A percentile compares a stretch with the other conserved stretches of the same genome.
Conservation (phyloP, 2,888 invertebrate species). For the Orchesellides sinensis region DNA sequence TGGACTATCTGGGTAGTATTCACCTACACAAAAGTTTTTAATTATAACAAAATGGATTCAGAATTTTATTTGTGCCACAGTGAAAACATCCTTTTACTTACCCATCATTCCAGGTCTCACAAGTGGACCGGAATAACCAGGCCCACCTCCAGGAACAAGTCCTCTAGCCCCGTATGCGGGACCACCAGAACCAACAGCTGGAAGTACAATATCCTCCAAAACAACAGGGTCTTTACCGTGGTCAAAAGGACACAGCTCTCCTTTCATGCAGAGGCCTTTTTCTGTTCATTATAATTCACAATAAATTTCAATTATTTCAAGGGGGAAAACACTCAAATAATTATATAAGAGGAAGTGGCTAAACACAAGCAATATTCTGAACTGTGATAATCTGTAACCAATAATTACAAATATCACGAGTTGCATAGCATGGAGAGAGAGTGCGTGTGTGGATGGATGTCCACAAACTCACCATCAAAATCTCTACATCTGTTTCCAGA, state of each 20-base stretch:
- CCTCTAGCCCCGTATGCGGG: constrained; percentile 44
- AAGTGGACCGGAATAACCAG: constrained; percentile 43
- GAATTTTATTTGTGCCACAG: not conserved
- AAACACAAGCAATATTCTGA: too few relatives aligned
- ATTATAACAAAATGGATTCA: too few relatives aligned
- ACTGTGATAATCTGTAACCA: too few relatives aligned
- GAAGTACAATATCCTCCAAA: constrained; percentile 88
- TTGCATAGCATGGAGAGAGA: too few relatives aligned
- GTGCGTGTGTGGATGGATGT: too few relatives aligned
- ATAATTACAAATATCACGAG: too few relatives aligned
- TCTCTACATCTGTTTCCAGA: constrained; percentile 87
- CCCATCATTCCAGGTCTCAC: constrained; percentile 55
- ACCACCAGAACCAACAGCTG: constrained; percentile 75
- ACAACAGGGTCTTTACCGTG: constrained; percentile 98
- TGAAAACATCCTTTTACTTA: constrained; percentile 77
- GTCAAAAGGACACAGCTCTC: constrained; percentile 97
- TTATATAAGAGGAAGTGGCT: not conserved
- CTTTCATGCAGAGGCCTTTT: constrained; percentile 96
- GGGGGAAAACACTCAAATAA: not conserved
- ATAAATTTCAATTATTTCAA: too few relatives aligned
- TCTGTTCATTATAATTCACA: constrained; percentile 80
- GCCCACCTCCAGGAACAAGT: constrained; percentile 23
- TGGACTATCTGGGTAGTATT: constrained; percentile 86
- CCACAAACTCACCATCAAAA: constrained; percentile 84
- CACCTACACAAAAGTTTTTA: constrained; percentile 35